Conservation (phyloP, 2,888 invertebrate species). For the Xanthorhoe spadicearia region DNA sequence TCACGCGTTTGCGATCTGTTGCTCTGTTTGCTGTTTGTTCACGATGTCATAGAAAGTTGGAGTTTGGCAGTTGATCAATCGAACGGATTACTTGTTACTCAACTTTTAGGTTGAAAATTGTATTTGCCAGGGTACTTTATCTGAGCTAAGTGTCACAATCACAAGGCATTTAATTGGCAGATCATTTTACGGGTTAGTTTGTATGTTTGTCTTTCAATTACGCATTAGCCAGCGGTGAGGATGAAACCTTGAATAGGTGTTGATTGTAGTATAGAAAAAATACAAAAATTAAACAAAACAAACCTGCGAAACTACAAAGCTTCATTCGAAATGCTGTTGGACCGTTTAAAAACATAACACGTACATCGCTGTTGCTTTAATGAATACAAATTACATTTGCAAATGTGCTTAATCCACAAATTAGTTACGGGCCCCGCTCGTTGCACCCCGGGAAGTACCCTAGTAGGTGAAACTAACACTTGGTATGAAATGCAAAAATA, state of each 20-base stretch:
- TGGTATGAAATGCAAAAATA: not conserved
- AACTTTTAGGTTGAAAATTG: not conserved
- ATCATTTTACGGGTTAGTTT: no score
- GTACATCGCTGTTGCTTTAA: constrained; percentile 38
- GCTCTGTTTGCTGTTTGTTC: constrained; percentile 12
- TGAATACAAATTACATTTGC: constrained; percentile 73
- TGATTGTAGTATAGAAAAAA: no score
- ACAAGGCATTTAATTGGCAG: no score
- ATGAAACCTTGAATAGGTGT: no score
- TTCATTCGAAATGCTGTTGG: not conserved
- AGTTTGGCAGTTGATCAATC: not conserved
- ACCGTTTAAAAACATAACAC: constrained; percentile 44
- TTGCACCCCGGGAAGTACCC: constrained; percentile 30
- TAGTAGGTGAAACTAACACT: constrained; percentile 37
- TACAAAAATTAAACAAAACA: no score
- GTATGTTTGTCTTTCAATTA: no score
- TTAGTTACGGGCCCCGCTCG: constrained; percentile 66
- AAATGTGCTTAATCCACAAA: constrained; percentile 83
- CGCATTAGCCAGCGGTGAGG: no score
- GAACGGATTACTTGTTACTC: not conserved
- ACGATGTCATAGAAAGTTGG: constrained; percentile 7
- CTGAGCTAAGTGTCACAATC: no score
- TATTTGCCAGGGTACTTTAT: no score
- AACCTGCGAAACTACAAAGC: not conserved
- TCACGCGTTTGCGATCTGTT: constrained; percentile 24